phyloP scores from a whole-genome alignment of 2,113 vertebrate species.

The Mobula birostris region DNA sequence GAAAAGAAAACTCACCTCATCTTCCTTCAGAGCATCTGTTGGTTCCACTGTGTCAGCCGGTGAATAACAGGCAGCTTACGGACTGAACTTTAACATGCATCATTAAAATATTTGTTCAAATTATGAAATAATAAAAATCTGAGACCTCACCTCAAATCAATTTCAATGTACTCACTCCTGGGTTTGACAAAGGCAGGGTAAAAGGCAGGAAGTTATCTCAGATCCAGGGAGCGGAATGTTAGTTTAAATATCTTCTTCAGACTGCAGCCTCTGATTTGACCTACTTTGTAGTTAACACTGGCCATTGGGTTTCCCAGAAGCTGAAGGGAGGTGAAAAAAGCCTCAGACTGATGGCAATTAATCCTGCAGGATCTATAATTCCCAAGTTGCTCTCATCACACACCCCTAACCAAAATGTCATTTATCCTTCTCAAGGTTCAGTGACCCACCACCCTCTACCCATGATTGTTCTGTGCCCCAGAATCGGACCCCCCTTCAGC shows the following conservation, averaged over 20 bases:
- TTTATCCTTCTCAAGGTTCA: too few relatives aligned
- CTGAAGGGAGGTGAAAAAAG: too few relatives aligned
- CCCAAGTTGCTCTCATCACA: too few relatives aligned
- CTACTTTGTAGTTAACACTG: too few relatives aligned
- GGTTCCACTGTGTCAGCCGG: background rate
- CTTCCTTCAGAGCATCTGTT: background rate
- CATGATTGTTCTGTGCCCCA: too few relatives aligned
- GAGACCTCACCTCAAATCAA: background rate
- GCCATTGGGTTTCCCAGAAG: too few relatives aligned
- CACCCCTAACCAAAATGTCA: too few relatives aligned
- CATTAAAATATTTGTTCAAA: background rate
- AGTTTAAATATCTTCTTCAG: background rate
- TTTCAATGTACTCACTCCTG: background rate
- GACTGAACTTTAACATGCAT: background rate
- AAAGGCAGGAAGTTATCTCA: background rate
- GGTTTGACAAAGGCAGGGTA: background rate
- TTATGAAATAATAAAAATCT: background rate
- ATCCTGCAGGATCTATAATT: too few relatives aligned
- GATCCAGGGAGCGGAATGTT: background rate
- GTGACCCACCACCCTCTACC: too few relatives aligned
- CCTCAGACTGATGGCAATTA: too few relatives aligned
- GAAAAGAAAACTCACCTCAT: background rate
- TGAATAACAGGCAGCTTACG: background rate
- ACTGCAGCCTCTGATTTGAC: background rate
- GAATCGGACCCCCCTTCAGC: too few relatives aligned